A percentile compares a stretch with the other conserved stretches of the same genome.
Conservation (phyloP, 2,113 vertebrate genomes). For the Murina feae region DNA sequence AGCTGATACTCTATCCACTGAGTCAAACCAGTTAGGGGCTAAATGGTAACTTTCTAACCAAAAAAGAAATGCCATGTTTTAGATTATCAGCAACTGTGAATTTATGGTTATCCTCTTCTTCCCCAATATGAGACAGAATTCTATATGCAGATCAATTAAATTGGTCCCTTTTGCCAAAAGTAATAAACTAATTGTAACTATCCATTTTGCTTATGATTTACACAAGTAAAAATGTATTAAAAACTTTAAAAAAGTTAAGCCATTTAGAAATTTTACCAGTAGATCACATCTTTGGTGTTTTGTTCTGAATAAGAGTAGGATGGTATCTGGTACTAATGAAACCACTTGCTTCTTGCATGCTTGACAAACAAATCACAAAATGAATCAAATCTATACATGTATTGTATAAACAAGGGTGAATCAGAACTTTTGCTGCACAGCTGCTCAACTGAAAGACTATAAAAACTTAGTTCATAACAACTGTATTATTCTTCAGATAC, state of each 20-base stretch:
- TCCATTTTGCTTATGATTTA: not conserved
- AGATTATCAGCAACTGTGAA: not conserved
- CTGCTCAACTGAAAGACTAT: not conserved
- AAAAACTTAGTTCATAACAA: not conserved
- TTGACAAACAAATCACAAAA: not conserved
- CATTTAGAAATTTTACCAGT: not conserved
- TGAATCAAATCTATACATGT: not conserved
- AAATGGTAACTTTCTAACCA: not conserved
- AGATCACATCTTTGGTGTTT: not conserved
- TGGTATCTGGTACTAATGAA: slow-evolving; percentile 25
- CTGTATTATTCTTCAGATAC: not conserved
- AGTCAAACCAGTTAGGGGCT: no score
- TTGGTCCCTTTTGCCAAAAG: not conserved
- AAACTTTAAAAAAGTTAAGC: not conserved
- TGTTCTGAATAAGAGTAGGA: not conserved
- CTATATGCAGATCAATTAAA: not conserved
- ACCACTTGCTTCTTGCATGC: not conserved
- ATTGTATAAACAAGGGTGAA: slow-evolving; percentile 49
- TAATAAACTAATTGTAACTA: not conserved
- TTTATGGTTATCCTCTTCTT: not conserved
- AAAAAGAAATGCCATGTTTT: not conserved
- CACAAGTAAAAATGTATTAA: not conserved
- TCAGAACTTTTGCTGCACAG: slow-evolving; percentile 20
- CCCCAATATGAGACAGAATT: not conserved
- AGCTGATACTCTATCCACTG: no score